These are phyloP conservation scores for Eulithis prunata DNA, from an alignment of 2,888 invertebrate species.

Conservation along the genomic window DNA sequence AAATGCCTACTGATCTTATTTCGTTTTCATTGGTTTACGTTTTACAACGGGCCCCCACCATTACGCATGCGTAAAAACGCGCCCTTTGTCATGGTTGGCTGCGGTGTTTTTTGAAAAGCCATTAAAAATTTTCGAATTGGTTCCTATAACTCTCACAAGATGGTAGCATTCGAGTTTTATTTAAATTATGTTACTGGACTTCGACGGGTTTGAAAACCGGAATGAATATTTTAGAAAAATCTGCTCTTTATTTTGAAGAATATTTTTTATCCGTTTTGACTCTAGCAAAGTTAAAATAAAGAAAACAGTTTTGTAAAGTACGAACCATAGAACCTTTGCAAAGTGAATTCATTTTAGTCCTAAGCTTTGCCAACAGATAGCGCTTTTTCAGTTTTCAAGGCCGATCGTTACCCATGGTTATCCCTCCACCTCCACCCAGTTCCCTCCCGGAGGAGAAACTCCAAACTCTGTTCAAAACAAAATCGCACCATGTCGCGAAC, in stretches of 20 bases:
- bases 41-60: conserved; percentile 68
- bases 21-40: conserved; percentile 63
- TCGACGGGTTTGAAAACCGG: too few relatives aligned
- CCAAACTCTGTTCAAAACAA: conserved; percentile 66
- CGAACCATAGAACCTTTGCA: background rate
- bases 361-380: conserved; percentile 48
- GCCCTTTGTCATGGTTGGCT: conserved; percentile 59
- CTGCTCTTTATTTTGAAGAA: too few relatives aligned
- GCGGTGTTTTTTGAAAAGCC: conserved; percentile 33
- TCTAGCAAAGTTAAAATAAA: background rate
- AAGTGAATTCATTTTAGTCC: conserved; percentile 26
- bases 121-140: conserved; percentile 34
- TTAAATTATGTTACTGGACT: background rate
- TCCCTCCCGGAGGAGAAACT: conserved; percentile 21
- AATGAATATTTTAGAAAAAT: too few relatives aligned
- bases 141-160: conserved; percentile 38
- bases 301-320: background rate
- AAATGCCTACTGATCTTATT: conserved; percentile 67
- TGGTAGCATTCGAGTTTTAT: conserved; percentile 35
- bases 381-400: conserved; percentile 43
- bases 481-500: conserved; percentile 69
- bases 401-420: conserved; percentile 66
- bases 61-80: conserved; percentile 73
- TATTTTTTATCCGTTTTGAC: too few relatives aligned
- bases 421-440: conserved; percentile 10